Evolutionary conservation across 1,140 invertebrate species (phyloP).

Genomic region (Drosophila parabipectinata): DNA sequence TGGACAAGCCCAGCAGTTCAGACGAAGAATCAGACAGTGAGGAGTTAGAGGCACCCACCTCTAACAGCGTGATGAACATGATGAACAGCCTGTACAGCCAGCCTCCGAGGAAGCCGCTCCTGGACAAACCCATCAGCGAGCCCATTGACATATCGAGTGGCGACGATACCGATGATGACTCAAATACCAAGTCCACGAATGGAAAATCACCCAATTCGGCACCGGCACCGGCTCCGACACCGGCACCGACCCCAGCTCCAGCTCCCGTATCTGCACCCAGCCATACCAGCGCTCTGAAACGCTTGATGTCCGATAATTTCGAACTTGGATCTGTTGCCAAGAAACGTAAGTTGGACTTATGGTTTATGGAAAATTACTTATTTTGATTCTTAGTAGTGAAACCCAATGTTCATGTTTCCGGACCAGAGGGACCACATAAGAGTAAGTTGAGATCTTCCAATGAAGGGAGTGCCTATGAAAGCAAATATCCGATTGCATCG

Average conservation of each 20-base stretch:
- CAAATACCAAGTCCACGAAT: constrained; percentile 43
- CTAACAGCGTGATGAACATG: constrained; percentile 85
- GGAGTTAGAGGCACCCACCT: constrained; percentile 74
- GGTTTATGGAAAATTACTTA: not conserved
- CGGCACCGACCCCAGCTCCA: not conserved
- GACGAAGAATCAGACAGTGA: constrained; percentile 46
- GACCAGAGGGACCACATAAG: constrained; percentile 15
- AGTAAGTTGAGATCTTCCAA: not conserved
- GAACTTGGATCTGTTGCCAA: constrained; percentile 18
- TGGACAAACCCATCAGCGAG: constrained; percentile 65
- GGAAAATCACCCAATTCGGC: constrained; percentile 2
- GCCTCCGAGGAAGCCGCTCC: constrained; percentile 10
- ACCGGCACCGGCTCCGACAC: not conserved
- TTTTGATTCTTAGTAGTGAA: constrained; percentile 33
- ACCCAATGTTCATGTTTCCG: constrained; percentile 6
- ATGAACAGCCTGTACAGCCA: constrained; percentile 80
- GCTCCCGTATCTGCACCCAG: not conserved
- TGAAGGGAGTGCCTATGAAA: not conserved
- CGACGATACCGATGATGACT: constrained; percentile 84
- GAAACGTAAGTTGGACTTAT: constrained; percentile 39
- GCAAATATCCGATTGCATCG: no score
- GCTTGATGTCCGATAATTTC: constrained; percentile 15
- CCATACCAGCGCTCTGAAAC: constrained; percentile 32
- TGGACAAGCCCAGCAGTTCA: constrained; percentile 83
- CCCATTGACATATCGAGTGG: constrained; percentile 87